Conservation (phyloP, 2,797 vertebrate genomes). For the Mormyrus hasselquistii region DNA sequence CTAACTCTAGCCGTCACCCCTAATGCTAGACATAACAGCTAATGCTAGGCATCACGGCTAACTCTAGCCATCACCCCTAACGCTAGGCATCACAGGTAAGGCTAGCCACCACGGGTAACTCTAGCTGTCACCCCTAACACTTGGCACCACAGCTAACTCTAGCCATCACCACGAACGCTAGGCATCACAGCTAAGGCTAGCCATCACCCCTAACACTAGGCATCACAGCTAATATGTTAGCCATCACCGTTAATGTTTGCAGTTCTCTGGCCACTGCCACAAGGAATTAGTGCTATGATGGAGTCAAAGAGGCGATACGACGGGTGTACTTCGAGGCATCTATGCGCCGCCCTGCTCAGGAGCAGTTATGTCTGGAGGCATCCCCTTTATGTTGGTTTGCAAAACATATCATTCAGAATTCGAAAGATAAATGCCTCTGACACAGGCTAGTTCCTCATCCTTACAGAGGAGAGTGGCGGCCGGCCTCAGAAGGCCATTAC, state of each 20-base stretch:
- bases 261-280: neutral
- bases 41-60: neutral
- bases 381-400: neutral
- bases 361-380: neutral
- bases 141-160: neutral
- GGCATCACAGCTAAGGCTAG: too few species aligned
- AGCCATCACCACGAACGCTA: neutral
- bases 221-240: neutral
- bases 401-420: slow-evolving; percentile 8
- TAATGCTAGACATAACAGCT: neutral
- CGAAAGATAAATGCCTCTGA: slow-evolving; percentile 2
- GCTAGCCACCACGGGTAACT: too few species aligned
- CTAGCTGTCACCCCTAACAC: neutral
- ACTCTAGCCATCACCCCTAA: neutral
- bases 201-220: neutral
- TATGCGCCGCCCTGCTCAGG: neutral
- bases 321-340: neutral
- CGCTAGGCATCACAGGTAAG: neutral
- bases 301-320: neutral
- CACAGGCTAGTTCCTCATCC: neutral
- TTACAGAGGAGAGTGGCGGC: neutral
- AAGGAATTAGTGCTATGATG: neutral
- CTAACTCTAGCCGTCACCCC: neutral
- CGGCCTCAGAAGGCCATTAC: neutral
- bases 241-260: neutral